Evolutionary conservation across 2,113 vertebrate genomes (phyloP), one percentile per base, ranked within the genome.

Genomic region (Clinocottus analis): DNA sequence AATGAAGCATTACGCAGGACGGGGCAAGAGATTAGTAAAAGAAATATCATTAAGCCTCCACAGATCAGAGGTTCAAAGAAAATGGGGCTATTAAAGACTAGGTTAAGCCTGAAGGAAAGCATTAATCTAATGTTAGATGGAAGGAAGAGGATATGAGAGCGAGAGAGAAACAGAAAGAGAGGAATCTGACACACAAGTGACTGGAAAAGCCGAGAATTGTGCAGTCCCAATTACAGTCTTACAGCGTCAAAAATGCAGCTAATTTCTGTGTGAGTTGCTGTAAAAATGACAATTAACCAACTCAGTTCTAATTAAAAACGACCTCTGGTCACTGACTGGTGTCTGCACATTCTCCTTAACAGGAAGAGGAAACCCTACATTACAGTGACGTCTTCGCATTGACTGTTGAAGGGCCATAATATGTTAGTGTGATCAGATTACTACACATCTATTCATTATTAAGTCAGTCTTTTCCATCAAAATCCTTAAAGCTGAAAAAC

Each of bases 41-140:
- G 80, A 89, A 91, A 91, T 87, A 90, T 90, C 79, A 88, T 91
- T 91, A 91, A 88, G 81, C 83, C 72, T 76, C 56, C n/a, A 21
- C 82, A 89, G 80, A 89, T 87, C 86, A 90, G 84, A 88, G 85
- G 79, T 91, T 90, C 79, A 91, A 87, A 91, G 84, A 90, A 90
- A 92, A 94, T 75, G 87, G 84, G 83, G 83, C 72, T 85, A 90
- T 88, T 87, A 85, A 88, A 87, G 88, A 83, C 78, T 82, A 84
- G 85, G 83, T 79, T 93, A 90, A 92, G 89, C 87, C 87, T 85
- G 82, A 90, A 86, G 88, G 89, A 88, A 74, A 85, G 83, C 72
- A 80, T 87, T 90, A 88, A 89, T 90, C 80, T 87, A 75, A 88
- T 81, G 87, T 81, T 78, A 78, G 77, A 88, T 67, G 64, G 69